Base-by-base conservation (phyloP, 2,888 invertebrate species). In the Pyralis farinalis region DNA sequence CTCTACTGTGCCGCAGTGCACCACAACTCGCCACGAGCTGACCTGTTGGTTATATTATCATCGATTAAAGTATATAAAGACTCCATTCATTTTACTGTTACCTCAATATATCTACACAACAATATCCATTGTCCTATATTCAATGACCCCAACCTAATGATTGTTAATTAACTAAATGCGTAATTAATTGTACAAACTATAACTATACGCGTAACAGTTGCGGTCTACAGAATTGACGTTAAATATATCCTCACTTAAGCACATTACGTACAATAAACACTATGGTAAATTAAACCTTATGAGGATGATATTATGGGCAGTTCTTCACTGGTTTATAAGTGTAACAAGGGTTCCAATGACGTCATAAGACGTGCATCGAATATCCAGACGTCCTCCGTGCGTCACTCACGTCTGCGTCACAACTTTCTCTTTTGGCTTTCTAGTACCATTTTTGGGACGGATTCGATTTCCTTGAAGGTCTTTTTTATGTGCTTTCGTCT, bases 361-460 rank as follows among this genome's bases (percentile, higher is more conserved):
- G 82, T 81, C 70, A 77, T 51, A 60, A 64, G 75, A 72, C 69
- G 68, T 70, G 69, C 55, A 59, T 59, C 55, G 65, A 64, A 65
- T 69, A 57, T 61, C 63, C 53, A 51, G 54, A 42, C 51, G 52
- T 40, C 55, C 50, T 40, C 37, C 55, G 68, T 77, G 81, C 84
- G 83, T 83, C 83, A 83, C 51, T 38, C 36, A 54, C 68, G n/a
- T n/a, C n/a, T 77, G 80, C 84, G 83, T 83, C 83, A 83, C 51
- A 38, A 55, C 55, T 63, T 55, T 67, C 71, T 63, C 57, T 62
- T 53, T 58, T 52, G 55, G 60, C 64, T 70, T 69, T 71, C 68
- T 58, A 53, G 51, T 33, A 40, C 53, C 58, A 47, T 53, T 59
- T 64, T 57, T 57, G 51, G 55, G 48, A 49, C 47, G 38, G 12